Base-by-base conservation (phyloP, 2,113 vertebrate genomes). In the Archilochus colubris region DNA sequence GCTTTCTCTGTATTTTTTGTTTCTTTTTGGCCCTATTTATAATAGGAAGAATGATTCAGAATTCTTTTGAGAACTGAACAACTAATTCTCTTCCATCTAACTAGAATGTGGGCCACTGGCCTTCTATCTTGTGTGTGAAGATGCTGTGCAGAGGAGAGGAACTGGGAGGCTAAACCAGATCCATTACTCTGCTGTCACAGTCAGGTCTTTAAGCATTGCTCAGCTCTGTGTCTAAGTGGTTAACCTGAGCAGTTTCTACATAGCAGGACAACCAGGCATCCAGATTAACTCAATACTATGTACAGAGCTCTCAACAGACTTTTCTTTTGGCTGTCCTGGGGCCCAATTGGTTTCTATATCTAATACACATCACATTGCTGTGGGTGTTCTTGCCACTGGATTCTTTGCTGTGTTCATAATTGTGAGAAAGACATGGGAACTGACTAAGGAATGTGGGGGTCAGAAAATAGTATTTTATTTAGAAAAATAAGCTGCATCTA, bases 261-360 rank as follows among this genome's bases (percentile, higher is more conserved):
- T 6, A 31, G 27, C 2, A 51, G 59, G 46, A 31, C 40, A 84
- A 3, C 5, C 6, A 10, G 33, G 24, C 25, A 62, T 57, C 15
- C 54, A 61, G 61, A 30, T 51, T 13, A 62, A 33, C 13, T 40
- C 54, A 20, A 11, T 31, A n/a, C 27, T 33, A 12, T 0, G 2
- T n/a, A 79, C 63, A 84, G 53, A 70, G 31, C n/a, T 57, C 72
- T 31, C 48, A 63, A 11, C 2, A 55, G 28, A 14, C 48, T 31
- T 67, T 82, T 36, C 40, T 80, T 43, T 36, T 46, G 69, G 43
- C 14, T 61, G 0, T 28, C 28, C 57, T 70, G 43, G 48, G 16
- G 18, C 48, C 68, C 44, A n/a, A 0, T 0, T 3, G 31, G 12
- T 67, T 91, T 51, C 31, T 25, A 0, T 24, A 13, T 40, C 40